Percentiles rank a stretch among this genome's conserved stretches.
phyloP scores from a whole-genome alignment of 2,113 vertebrate genomes.

The Anolis carolinensis region DNA sequence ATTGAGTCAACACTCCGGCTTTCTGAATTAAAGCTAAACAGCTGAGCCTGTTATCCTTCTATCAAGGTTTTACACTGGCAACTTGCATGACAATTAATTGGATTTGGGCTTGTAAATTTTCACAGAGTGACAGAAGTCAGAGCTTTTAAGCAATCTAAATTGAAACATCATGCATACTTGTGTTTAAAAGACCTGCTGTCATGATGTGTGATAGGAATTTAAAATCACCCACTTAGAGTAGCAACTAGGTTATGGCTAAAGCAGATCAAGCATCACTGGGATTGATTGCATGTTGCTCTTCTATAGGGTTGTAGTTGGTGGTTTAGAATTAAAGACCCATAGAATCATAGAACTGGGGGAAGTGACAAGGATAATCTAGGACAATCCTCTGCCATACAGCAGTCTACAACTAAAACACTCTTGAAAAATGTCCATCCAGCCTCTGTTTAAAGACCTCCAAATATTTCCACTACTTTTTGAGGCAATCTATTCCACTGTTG shows the following conservation, averaged over 20 bases:
- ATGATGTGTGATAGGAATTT: neutral
- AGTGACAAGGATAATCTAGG: too few species aligned
- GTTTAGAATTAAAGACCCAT: too few species aligned
- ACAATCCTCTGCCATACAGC: too few species aligned
- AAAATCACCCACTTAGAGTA: neutral
- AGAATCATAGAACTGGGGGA: too few species aligned
- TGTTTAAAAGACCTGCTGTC: conserved; percentile 35
- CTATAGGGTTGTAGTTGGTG: too few species aligned
- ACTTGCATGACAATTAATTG: conserved; percentile 25
- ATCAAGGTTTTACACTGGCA: conserved; percentile 36
- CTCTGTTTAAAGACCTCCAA: too few species aligned
- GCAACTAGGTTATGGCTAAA: conserved; percentile 7
- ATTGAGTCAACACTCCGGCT: neutral
- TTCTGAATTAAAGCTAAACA: conserved; percentile 37
- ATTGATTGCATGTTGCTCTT: too few species aligned
- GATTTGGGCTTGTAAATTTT: conserved; percentile 52
- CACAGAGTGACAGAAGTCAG: conserved; percentile 31
- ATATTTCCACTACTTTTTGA: too few species aligned
- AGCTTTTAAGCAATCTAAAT: conserved; percentile 47
- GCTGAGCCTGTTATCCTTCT: conserved; percentile 32
- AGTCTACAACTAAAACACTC: too few species aligned
- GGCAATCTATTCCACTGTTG: too few species aligned
- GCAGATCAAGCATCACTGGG: neutral
- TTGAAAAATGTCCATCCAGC: too few species aligned
- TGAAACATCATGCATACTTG: neutral